Evolutionary conservation across 2,888 invertebrate species (phyloP), one percentile per base, ranked within the genome.

Genomic region (Ptychoptera contaminata): DNA sequence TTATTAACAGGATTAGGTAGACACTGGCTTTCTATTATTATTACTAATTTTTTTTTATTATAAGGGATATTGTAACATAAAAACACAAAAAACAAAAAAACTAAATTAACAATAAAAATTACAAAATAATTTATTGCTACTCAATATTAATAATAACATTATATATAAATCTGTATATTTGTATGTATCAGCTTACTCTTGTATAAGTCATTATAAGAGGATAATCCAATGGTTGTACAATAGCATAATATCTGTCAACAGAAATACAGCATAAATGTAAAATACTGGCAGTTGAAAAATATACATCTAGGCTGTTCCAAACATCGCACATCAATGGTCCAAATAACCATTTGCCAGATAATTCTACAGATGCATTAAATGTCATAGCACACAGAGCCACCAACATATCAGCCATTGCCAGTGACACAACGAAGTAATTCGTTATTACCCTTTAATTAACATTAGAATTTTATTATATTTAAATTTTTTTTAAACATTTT

Each of bases 211-310:
- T 92, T 45, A 85, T 88, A 36, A 85, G 77, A 10, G 91, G 88
- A 62, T 94, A 93, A 61, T 91, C 87, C 50, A 93, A 68, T 2
- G 92, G 93, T 52, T 88, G 78, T 47, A 91, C 88, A 51, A 93
- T 92, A 43, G 90, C 90, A 62, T 86, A 88, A 61, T 84, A 87
- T 52, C 93, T 60, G 61, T 93, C 93, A 45, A 93, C 88, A 53
- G 86, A 86, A 62, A 94, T 94, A 66, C 92, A 93, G 61, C 92
- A 93, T 43, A 94, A 70, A 62, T 94, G 92, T 41, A 93, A 73
- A 48, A 94, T 91, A 49, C 88, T 90, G 7, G 90, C 91, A 43
- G 82, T 91, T 53, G 82, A 88, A 65, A 92, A 92, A 60, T 92
- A 86, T 2, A 94, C 93, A 63, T 94, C 93, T 51, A 92, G 74